Conservation (phyloP, 2,888 invertebrate genomes). For the Chloromyia formosa region DNA sequence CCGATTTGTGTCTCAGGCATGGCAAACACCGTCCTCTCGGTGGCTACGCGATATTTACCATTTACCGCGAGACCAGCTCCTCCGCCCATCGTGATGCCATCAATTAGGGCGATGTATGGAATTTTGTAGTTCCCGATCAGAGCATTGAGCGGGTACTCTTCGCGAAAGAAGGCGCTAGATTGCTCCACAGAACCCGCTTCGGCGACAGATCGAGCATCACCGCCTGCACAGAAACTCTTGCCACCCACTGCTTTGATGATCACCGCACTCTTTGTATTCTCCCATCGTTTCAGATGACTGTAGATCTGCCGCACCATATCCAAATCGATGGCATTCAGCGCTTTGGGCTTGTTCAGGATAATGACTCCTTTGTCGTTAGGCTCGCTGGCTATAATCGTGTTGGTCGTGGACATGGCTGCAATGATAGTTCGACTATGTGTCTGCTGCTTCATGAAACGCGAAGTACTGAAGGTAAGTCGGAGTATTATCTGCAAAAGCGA, state of each 20-base stretch:
- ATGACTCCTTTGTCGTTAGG: slow-evolving; percentile 63
- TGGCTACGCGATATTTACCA: slow-evolving; percentile 91
- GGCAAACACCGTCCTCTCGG: slow-evolving; percentile 92
- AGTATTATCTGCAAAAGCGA: too few relatives aligned
- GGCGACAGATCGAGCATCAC: slow-evolving; percentile 85
- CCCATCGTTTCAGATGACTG: slow-evolving; percentile 80
- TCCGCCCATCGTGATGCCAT: slow-evolving; percentile 93
- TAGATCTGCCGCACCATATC: slow-evolving; percentile 80
- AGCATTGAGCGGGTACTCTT: slow-evolving; percentile 87
- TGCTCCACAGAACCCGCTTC: slow-evolving; percentile 69
- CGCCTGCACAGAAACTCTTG: slow-evolving; percentile 99
- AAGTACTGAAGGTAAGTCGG: neutral
- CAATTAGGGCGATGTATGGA: slow-evolving; percentile 90
- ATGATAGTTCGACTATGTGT: slow-evolving; percentile 47
- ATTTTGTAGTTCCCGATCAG: slow-evolving; percentile 87
- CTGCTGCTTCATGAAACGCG: neutral
- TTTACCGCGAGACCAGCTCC: slow-evolving; percentile 96
- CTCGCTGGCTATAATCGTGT: slow-evolving; percentile 59
- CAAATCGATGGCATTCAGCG: slow-evolving; percentile 79
- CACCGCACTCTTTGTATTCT: slow-evolving; percentile 72
- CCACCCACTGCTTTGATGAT: slow-evolving; percentile 85
- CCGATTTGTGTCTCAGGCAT: slow-evolving; percentile 99
- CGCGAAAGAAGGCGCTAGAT: slow-evolving; percentile 80
- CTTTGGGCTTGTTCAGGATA: slow-evolving; percentile 77
- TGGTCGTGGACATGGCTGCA: slow-evolving; percentile 37